These are phyloP conservation scores for Solea solea DNA, from an alignment of 2,113 vertebrate genomes.

Conservation along the genomic window DNA sequence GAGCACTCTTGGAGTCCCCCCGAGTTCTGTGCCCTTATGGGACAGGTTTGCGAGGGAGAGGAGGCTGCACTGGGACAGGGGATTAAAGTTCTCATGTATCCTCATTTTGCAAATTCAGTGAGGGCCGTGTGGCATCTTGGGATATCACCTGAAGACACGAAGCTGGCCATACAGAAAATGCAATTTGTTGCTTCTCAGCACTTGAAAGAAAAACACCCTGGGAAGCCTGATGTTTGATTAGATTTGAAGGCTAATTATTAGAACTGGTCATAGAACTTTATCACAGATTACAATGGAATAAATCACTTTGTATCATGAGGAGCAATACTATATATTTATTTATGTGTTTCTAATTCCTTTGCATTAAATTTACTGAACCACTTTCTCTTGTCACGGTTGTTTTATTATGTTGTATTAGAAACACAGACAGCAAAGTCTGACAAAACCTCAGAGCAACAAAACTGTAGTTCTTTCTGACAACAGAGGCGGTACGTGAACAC, in stretches of 20 bases:
- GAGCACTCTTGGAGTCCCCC: constrained; percentile 50
- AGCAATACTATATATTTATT: neutral
- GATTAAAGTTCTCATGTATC: constrained; percentile 80
- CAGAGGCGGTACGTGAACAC: neutral
- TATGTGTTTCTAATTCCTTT: neutral
- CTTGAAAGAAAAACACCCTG: constrained; percentile 22
- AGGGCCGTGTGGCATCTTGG: constrained; percentile 85
- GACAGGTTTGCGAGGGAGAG: constrained; percentile 73
- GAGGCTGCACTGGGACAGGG: constrained; percentile 60
- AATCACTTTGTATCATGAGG: neutral
- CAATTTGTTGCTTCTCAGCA: constrained; percentile 75
- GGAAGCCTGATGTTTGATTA: constrained; percentile 21
- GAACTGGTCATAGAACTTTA: neutral
- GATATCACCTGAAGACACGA: constrained; percentile 78
- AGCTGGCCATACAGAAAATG: constrained; percentile 82
- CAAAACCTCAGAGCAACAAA: too few species aligned
- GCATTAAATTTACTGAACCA: constrained; percentile 16
- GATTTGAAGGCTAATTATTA: neutral
- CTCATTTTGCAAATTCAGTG: constrained; percentile 65
- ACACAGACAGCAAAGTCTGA: too few species aligned
- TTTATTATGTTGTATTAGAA: neutral
- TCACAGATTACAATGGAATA: neutral
- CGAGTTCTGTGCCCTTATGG: constrained; percentile 81
- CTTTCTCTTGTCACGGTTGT: neutral
- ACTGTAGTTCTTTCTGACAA: neutral